phyloP scores from a whole-genome alignment of 2,888 invertebrate genomes.

The Xanthorhoe spadicearia region DNA sequence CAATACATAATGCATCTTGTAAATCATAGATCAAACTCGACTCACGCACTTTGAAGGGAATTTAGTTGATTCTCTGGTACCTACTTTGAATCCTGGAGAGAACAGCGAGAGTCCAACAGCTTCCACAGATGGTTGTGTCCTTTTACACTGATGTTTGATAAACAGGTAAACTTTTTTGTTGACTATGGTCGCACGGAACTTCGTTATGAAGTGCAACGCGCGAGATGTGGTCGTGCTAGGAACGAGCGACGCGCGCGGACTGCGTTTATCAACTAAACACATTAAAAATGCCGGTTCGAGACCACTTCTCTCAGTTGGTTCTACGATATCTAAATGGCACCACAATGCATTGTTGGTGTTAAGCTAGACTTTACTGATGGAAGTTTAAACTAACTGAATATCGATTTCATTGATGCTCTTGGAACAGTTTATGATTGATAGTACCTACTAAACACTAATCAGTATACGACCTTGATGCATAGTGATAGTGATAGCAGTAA shows the following conservation, averaged over 20 bases:
- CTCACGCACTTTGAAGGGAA: constrained; percentile 73
- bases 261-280: constrained; percentile 80
- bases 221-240: constrained; percentile 50
- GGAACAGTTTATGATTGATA: constrained; percentile 1
- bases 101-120: not conserved
- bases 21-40: constrained; percentile 55
- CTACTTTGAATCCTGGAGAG: constrained; percentile 6
- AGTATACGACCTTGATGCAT: not conserved
- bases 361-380: not conserved
- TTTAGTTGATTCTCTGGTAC: constrained; percentile 49
- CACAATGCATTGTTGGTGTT: constrained; percentile 51
- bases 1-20: constrained; percentile 62
- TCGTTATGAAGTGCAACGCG: constrained; percentile 52
- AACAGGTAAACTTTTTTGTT: constrained; percentile 18
- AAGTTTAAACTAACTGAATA: not conserved
- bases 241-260: constrained; percentile 71
- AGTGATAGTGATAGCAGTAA: constrained; percentile 3
- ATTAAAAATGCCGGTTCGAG: constrained; percentile 69
- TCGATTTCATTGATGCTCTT: not conserved
- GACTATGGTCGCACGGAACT: constrained; percentile 34
- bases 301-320: constrained; percentile 55
- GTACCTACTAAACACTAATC: too few relatives aligned
- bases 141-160: not conserved
- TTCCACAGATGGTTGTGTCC: not conserved
- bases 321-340: constrained; percentile 45